These are phyloP conservation scores for Champsocephalus gunnari DNA, from an alignment of 2,797 vertebrate species.

Conservation along the genomic window DNA sequence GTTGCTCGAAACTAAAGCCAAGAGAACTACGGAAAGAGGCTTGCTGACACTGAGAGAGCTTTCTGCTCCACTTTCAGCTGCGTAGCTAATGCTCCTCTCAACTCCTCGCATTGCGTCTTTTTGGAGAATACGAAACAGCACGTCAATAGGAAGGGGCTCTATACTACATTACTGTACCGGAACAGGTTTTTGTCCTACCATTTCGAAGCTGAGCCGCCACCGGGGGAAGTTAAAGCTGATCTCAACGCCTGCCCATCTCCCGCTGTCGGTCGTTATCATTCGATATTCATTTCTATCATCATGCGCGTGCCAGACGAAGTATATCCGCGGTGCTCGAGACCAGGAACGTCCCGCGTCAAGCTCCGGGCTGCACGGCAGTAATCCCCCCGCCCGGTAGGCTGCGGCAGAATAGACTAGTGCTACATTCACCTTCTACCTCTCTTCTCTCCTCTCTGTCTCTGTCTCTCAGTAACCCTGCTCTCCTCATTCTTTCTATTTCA, in stretches of 20 bases:
- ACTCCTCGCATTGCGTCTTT: slow-evolving; percentile 74
- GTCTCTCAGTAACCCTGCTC: neutral
- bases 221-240: slow-evolving; percentile 65
- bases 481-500: neutral
- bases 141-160: slow-evolving; percentile 40
- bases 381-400: slow-evolving; percentile 55
- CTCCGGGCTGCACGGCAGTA: slow-evolving; percentile 56
- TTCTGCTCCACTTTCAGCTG: slow-evolving; percentile 58
- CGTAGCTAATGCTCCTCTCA: slow-evolving; percentile 47
- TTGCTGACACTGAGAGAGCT: slow-evolving; percentile 10
- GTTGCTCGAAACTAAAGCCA: slow-evolving; percentile 13
- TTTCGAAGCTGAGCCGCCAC: slow-evolving; percentile 74
- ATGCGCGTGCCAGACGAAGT: slow-evolving; percentile 68
- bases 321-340: slow-evolving; percentile 72
- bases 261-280: slow-evolving; percentile 62
- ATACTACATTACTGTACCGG: slow-evolving; percentile 32
- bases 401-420: slow-evolving; percentile 68
- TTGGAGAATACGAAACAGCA: slow-evolving; percentile 43
- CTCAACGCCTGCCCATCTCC: slow-evolving; percentile 69
- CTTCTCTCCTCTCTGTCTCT: neutral
- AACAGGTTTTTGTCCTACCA: slow-evolving; percentile 74
- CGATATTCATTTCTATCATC: slow-evolving; percentile 59
- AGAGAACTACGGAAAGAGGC: neutral
- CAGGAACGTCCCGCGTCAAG: slow-evolving; percentile 77
- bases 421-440: slow-evolving; percentile 50